Evolutionary conservation across 2,797 vertebrate genomes (phyloP).

Genomic region (Australoheros facetus): DNA sequence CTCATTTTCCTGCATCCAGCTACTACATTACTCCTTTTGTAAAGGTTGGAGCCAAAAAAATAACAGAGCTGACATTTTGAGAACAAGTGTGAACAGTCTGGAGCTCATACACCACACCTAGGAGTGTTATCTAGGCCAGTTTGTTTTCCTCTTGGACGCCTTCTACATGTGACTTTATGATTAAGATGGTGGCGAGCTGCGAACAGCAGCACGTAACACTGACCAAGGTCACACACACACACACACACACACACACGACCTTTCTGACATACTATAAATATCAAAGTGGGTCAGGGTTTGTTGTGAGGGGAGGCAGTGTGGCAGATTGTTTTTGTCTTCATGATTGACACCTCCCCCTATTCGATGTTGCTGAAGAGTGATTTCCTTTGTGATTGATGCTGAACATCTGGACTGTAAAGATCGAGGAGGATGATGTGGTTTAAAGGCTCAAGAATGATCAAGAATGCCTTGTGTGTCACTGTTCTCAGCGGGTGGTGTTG

Average conservation of each 20-base stretch:
- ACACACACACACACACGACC: slow-evolving; percentile 20
- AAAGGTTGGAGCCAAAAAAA: neutral
- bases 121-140: slow-evolving; percentile 45
- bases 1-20: neutral
- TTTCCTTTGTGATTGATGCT: slow-evolving; percentile 34
- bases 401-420: slow-evolving; percentile 56
- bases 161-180: slow-evolving; percentile 35
- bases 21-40: neutral
- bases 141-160: slow-evolving; percentile 45
- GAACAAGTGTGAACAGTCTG: neutral
- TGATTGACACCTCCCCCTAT: slow-evolving; percentile 44
- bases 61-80: slow-evolving; percentile 16
- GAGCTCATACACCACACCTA: neutral
- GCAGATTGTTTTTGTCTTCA: slow-evolving; percentile 54
- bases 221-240: slow-evolving; percentile 5
- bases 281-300: slow-evolving; percentile 72
- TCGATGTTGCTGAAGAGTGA: slow-evolving; percentile 39
- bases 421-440: slow-evolving; percentile 19
- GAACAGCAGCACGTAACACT: slow-evolving; percentile 33
- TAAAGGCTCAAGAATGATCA: slow-evolving; percentile 17
- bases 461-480: slow-evolving; percentile 4
- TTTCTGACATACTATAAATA: slow-evolving; percentile 71
- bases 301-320: slow-evolving; percentile 38
- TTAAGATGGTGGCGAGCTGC: slow-evolving; percentile 27
- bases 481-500: neutral